Evolutionary conservation across 2,797 vertebrate genomes (phyloP), one percentile per base, ranked within the genome.

Genomic region (Numenius phaeopus): DNA sequence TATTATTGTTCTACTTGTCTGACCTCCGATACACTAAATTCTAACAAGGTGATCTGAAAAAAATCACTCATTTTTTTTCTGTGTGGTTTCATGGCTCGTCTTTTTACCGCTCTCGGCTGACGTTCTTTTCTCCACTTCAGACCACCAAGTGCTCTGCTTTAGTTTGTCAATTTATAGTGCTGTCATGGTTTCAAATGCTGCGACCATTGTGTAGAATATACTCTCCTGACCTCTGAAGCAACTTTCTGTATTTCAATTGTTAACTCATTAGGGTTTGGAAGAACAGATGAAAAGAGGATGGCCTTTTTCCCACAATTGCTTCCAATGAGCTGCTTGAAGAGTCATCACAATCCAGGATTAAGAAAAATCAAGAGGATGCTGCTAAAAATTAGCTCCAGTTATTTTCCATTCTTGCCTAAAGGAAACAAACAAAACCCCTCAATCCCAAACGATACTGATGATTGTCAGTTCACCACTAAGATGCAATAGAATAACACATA

Each of bases 161-260:
- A 98, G 97, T 96, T 96, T 98, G 96, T 98, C 98, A 98, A 98
- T 99, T 99, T 98, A 99, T 99, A 99, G 99, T 98, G 98, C 98
- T 98, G 99, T 98, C 98, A 98, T 98, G 99, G 99, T 98, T 99
- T 99, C 98, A 98, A 98, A 98, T 98, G 98, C 98, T 96, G 96
- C 70, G 96, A 97, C 98, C 97, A 98, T 98, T 99, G 99, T 99
- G 96, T 11, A 90, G 96, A 96, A 98, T 98, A 98, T 97, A 98
- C 98, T 97, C 97, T 97, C 97, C 98, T 98, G 98, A 98, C 98
- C 96, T 98, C 98, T 97, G 97, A 98, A 98, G 95, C 96, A 97
- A 98, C 98, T 98, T 98, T 97, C 96, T 97, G 97, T 97, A 97
- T 97, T 98, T 97, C 97, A 98, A 98, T 99, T 99, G 99, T 99